These are phyloP conservation scores for Macrotis lagotis DNA, from an alignment of 2,113 vertebrate species.

Conservation along the genomic window DNA sequence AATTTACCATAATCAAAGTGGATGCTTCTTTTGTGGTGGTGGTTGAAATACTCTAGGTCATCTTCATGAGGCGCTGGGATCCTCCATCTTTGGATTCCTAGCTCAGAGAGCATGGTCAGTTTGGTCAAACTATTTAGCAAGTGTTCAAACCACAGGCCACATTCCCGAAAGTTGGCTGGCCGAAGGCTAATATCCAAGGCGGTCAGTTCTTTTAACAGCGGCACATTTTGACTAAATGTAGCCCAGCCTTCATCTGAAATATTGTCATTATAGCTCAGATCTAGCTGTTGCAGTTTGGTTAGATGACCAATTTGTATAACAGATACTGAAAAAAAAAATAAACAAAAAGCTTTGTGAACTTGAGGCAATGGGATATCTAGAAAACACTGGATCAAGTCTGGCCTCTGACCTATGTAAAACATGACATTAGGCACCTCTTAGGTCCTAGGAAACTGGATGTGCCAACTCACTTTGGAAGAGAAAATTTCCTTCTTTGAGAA, in stretches of 20 bases:
- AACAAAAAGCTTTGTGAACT: not conserved
- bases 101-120: conserved; percentile 82
- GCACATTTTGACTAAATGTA: conserved; percentile 81
- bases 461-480: not conserved
- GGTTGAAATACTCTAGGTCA: conserved; percentile 79
- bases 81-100: conserved; percentile 87
- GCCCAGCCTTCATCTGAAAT: conserved; percentile 85
- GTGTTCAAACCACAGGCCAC: conserved; percentile 85
- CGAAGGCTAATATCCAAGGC: conserved; percentile 90
- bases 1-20: conserved; percentile 80
- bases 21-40: conserved; percentile 78
- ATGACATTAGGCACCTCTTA: not conserved
- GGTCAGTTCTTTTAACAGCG: conserved; percentile 82
- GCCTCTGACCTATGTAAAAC: not conserved
- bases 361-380: not conserved
- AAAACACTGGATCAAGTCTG: not conserved
- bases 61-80: conserved; percentile 76
- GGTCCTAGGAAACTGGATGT: not conserved
- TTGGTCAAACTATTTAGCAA: conserved; percentile 82
- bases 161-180: conserved; percentile 77
- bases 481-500: not conserved
- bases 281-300: conserved; percentile 82
- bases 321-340: conserved; percentile 82
- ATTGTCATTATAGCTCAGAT: conserved; percentile 90
- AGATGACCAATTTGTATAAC: conserved; percentile 80